These are phyloP conservation scores for Desmophyllum pertusum DNA, from an alignment of 92 coral and sea anemone species.

Conservation along the genomic window DNA sequence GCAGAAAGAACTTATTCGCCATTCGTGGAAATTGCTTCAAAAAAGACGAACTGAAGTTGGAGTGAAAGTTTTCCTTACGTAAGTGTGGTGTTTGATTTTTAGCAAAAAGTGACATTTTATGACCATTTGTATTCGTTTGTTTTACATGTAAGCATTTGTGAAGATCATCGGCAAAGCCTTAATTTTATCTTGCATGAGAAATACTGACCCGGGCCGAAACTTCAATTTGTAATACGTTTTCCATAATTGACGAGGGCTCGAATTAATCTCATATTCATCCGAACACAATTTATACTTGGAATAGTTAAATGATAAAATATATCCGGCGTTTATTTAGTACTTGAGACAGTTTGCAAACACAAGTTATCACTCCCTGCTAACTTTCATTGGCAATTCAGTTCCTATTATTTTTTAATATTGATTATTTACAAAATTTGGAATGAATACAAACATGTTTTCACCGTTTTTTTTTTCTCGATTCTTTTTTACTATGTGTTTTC, in stretches of 20 bases:
- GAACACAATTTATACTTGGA: background rate
- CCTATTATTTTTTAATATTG: too few relatives aligned
- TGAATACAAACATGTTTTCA: too few relatives aligned
- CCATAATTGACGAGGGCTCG: too few relatives aligned
- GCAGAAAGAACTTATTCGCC: slow-evolving; percentile 32
- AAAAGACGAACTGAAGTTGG: slow-evolving; percentile 31
- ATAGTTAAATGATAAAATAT: background rate
- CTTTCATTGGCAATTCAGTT: background rate
- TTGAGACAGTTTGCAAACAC: background rate
- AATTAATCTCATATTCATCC: too few relatives aligned
- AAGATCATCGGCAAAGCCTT: background rate
- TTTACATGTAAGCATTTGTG: background rate
- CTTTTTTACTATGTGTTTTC: background rate
- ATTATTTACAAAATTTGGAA: background rate
- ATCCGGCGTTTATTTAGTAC: background rate
- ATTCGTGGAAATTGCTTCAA: slow-evolving; percentile 39
- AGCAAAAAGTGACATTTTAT: background rate
- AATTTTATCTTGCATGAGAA: too few relatives aligned
- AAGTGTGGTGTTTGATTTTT: background rate
- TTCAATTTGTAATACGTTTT: too few relatives aligned
- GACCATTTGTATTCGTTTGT: background rate
- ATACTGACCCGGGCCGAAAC: too few relatives aligned
- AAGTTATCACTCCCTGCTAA: background rate
- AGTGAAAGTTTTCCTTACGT: slow-evolving; percentile 39
- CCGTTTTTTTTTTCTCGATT: background rate